These are phyloP conservation scores for Pachyrhynchus sulphureomaculatus DNA, from an alignment of 1,140 invertebrate genomes.

Conservation along the genomic window DNA sequence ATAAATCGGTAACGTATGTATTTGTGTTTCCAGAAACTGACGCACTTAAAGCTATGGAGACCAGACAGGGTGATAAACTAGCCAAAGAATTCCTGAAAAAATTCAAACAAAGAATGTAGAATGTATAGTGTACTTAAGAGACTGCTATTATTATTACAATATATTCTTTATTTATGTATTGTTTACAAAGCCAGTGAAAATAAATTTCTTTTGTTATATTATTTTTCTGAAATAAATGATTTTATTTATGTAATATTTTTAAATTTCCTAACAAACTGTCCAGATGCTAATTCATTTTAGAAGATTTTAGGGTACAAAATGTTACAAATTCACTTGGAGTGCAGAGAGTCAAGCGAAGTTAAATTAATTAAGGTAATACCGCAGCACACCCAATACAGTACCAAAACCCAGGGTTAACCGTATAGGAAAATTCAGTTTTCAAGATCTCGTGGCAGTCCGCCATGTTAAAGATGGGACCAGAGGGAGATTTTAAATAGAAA, in stretches of 20 bases:
- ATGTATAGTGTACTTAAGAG: conserved; percentile 11
- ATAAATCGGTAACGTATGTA: too few species aligned
- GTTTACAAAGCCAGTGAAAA: background rate
- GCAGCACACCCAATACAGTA: too few species aligned
- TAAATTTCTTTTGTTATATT: background rate
- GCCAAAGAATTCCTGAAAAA: conserved; percentile 90
- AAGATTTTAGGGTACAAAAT: too few species aligned
- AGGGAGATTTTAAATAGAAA: too few species aligned
- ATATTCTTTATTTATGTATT: conserved; percentile 2
- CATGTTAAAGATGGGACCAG: too few species aligned
- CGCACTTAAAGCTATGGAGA: conserved; percentile 75
- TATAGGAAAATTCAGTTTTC: too few species aligned
- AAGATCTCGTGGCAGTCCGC: too few species aligned
- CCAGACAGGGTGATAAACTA: conserved; percentile 83
- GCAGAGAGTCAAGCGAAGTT: too few species aligned
- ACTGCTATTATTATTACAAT: conserved; percentile 16
- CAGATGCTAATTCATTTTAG: too few species aligned
- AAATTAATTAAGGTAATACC: too few species aligned
- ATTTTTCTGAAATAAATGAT: background rate
- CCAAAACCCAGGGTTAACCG: too few species aligned
- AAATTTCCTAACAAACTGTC: background rate
- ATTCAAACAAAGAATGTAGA: conserved; percentile 65
- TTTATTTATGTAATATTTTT: conserved; percentile 1
- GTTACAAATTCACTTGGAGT: too few species aligned
- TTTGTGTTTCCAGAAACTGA: conserved; percentile 67